A percentile compares a stretch with the other conserved stretches of the same genome.
Conservation (phyloP, 1,140 invertebrate genomes). For the Bicyclus anynana region DNA sequence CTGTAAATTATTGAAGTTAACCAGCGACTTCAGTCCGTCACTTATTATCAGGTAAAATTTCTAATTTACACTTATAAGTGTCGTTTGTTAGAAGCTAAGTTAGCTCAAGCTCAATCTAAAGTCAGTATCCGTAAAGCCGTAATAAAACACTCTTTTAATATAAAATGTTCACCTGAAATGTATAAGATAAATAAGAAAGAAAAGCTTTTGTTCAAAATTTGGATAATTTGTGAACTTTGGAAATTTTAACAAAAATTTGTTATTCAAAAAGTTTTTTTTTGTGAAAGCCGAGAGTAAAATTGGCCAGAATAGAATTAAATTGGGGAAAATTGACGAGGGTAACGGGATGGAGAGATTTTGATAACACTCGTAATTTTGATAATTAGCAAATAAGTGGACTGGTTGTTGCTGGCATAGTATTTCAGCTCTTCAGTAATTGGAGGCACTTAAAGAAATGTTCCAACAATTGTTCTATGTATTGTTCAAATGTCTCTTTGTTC, state of each 20-base stretch:
- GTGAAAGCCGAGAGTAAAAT: not conserved
- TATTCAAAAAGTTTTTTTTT: not conserved
- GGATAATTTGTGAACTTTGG: not conserved
- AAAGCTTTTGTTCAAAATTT: not conserved
- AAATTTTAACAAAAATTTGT: constrained; percentile 1
- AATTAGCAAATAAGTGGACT: not conserved
- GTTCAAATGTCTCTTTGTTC: no score
- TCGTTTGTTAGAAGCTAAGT: no score
- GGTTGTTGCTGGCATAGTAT: not conserved
- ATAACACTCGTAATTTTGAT: not conserved
- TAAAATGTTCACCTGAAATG: no score
- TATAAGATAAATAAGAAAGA: not conserved
- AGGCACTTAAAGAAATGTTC: not conserved
- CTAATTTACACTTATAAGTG: no score
- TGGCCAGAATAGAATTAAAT: not conserved
- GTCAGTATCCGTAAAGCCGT: no score
- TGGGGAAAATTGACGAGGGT: not conserved
- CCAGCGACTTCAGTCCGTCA: no score
- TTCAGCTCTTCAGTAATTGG: not conserved
- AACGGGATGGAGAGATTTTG: not conserved
- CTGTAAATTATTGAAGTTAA: no score
- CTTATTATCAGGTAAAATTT: no score
- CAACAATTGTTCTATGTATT: no score
- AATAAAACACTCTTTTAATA: no score
- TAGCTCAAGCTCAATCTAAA: no score